Conservation (phyloP, 2,888 invertebrate species). For the Chelonus formosanus region DNA sequence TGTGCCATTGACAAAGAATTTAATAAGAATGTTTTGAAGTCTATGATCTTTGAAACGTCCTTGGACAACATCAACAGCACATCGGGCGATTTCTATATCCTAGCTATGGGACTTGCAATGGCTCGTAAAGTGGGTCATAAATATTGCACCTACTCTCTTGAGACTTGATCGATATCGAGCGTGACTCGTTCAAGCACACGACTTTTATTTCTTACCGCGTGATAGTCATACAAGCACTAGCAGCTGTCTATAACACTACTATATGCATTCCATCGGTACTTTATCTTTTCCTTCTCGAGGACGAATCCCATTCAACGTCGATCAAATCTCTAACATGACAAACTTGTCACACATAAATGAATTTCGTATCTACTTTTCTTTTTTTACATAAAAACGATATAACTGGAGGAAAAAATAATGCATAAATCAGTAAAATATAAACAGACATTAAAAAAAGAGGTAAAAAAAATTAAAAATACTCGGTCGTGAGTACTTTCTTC, state of each 20-base stretch:
- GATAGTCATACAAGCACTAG: not conserved
- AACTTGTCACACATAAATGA: conserved; percentile 12
- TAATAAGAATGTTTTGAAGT: conserved; percentile 10
- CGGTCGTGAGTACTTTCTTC: not conserved
- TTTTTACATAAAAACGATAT: no score
- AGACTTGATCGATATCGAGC: conserved; percentile 30
- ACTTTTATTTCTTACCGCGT: conserved; percentile 4
- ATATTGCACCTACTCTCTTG: conserved; percentile 24
- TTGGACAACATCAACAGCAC: conserved; percentile 10
- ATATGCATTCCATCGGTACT: conserved; percentile 8
- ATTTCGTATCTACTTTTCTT: not conserved
- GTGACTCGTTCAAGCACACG: conserved; percentile 20
- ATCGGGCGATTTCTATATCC: conserved; percentile 3
- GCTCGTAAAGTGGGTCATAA: conserved; percentile 33
- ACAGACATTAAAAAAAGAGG: not conserved
- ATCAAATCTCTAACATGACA: conserved; percentile 17
- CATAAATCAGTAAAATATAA: no score
- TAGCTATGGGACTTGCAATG: conserved; percentile 1
- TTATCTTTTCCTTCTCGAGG: not conserved
- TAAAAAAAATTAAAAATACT: not conserved
- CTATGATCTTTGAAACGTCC: conserved; percentile 11
- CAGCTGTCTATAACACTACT: not conserved
- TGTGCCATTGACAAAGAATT: conserved; percentile 1
- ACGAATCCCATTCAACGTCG: conserved; percentile 6
- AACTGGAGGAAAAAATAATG: no score